Evolutionary conservation across 2,113 vertebrate genomes (phyloP), one percentile per base, ranked within the genome.

Genomic region (Sapajus apella): DNA sequence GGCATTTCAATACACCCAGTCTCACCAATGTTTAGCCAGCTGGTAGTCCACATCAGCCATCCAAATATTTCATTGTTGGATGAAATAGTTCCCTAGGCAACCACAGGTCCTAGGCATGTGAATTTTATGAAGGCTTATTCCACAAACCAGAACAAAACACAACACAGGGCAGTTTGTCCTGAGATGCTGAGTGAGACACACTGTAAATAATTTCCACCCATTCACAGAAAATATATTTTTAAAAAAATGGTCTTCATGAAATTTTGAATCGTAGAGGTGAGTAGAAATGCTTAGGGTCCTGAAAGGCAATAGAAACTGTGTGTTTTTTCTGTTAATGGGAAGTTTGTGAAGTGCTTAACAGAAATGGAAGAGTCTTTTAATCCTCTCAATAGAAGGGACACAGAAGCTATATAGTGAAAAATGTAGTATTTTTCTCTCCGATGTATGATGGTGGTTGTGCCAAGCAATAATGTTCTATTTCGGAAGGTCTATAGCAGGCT

Each of bases 131-230:
- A 89, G 40, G 6, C 68, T 97, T 86, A 96, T 90, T 95, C 96
- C 21, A 0, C 61, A 97, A 70, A 95, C 55, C 11, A 72, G 70
- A 40, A 94, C 73, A 96, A 97, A 98, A 81, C 76, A 97, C 86
- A 95, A 95, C 20, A 75, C 3, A 93, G 84, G 84, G 6, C 85
- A 91, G 81, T 64, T 66, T 70, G 68, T 61, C 61, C 27, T 76
- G 64, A 93, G 84, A 55, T 97, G 94, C 96, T 97, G 95, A 97
- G 66, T 87, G 95, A 97, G 87, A 90, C 56, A 52, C 43, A 87
- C 66, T 96, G 79, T 94, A 93, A 96, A 83, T 10, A 72, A 35
- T 96, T 98, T 98, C 91, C 72, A 98, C 92, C 52, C 80, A 95
- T 81, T 91, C 85, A 90, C 86, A 82, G 61, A 98, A 95, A 80